Conservation (phyloP, 2,113 vertebrate genomes). For the Silurus glanis region DNA sequence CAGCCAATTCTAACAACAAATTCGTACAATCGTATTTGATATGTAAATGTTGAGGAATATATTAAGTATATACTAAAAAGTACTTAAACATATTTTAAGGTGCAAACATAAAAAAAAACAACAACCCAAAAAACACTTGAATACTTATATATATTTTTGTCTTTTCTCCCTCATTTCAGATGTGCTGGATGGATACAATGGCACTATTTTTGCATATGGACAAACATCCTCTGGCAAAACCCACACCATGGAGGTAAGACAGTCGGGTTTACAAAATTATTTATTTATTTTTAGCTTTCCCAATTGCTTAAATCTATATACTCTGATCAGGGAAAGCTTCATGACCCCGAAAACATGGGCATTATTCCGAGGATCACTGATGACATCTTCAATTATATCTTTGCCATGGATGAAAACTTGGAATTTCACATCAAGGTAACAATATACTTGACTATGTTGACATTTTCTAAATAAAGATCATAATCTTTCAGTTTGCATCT, state of each 20-base stretch:
- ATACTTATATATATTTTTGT: neutral
- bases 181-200: constrained; percentile 90
- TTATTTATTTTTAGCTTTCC: constrained; percentile 28
- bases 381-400: constrained; percentile 94
- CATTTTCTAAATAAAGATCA: neutral
- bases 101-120: neutral
- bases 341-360: constrained; percentile 87
- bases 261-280: constrained; percentile 33
- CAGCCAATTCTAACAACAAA: neutral
- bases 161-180: constrained; percentile 65
- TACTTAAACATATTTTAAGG: neutral
- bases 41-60: neutral
- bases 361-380: constrained; percentile 91
- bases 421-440: constrained; percentile 93
- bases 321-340: constrained; percentile 81
- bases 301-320: constrained; percentile 18
- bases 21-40: neutral
- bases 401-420: constrained; percentile 92
- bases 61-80: neutral
- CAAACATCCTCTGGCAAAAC: constrained; percentile 94
- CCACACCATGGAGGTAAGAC: constrained; percentile 90
- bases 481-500: neutral
- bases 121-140: neutral
- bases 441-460: neutral
- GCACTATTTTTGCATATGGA: constrained; percentile 93